Percentiles rank a stretch among this genome's conserved stretches.
These are phyloP conservation scores for Microchrysa polita DNA, from an alignment of 2,888 invertebrate species.

Conservation along the genomic window DNA sequence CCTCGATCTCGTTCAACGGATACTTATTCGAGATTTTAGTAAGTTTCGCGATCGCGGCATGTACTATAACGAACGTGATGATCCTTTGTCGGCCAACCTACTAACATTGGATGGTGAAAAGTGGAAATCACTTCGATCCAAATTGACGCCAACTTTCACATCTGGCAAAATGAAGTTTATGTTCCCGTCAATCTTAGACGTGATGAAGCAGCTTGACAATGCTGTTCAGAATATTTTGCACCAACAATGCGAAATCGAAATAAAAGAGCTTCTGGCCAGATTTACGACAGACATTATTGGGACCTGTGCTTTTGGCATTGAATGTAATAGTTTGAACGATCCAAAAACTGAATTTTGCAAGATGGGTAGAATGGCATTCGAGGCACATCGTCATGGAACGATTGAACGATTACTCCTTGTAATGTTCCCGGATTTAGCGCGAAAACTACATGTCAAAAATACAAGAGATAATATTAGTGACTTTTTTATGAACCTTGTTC, in stretches of 20 bases:
- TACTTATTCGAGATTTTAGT: slow-evolving; percentile 62
- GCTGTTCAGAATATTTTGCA: too few species aligned
- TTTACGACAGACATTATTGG: slow-evolving; percentile 67
- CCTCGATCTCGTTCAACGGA: slow-evolving; percentile 54
- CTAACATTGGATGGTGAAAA: slow-evolving; percentile 61
- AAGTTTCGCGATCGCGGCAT: slow-evolving; percentile 61
- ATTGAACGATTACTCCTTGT: too few species aligned
- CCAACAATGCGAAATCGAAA: slow-evolving; percentile 60
- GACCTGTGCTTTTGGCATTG: slow-evolving; percentile 65
- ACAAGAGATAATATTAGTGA: slow-evolving; percentile 55
- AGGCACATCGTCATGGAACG: too few species aligned
- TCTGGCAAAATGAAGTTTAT: slow-evolving; percentile 64
- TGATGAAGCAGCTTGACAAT: slow-evolving; percentile 49
- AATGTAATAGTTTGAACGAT: slow-evolving; percentile 64
- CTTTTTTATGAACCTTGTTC: slow-evolving; percentile 58
- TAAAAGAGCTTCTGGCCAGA: slow-evolving; percentile 63
- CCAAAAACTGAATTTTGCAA: slow-evolving; percentile 61
- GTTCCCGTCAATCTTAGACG: slow-evolving; percentile 56
- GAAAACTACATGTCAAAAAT: slow-evolving; percentile 52
- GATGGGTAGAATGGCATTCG: slow-evolving; percentile 54
- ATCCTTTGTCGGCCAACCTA: slow-evolving; percentile 62
- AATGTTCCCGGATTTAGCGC: slow-evolving; percentile 48
- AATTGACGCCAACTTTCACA: slow-evolving; percentile 66
- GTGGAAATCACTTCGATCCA: slow-evolving; percentile 65
- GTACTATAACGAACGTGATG: slow-evolving; percentile 59